Evolutionary conservation across 2,888 invertebrate species (phyloP), one percentile per base, ranked within the genome.

Genomic region (Mimachlamys varia): DNA sequence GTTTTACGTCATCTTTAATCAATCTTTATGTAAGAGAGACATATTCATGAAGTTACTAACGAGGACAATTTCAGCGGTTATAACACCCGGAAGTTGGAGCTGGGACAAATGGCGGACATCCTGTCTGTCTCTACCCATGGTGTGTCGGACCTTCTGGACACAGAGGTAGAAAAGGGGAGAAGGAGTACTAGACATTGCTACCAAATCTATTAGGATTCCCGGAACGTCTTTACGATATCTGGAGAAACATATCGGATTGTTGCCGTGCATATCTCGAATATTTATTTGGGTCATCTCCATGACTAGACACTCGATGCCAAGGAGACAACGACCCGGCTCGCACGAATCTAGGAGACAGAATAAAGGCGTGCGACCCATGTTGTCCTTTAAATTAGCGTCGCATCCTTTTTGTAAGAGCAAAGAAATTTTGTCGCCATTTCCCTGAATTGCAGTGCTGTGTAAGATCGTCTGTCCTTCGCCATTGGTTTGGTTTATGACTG

Each of bases 31-130:
- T 76, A 76, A 76, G 0, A 76, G 76, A 33, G 76, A 27, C 76
- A 76, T 76, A 76, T 76, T 76, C 76, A 33, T 76, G 33, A 76
- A 76, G 15, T 76, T 76, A 33, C 76, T 76, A 33, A 76, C 76
- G 76, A 76, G 76, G 22, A 76, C 15, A 27, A 76, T 76, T 76
- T 76, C 76, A 27, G 76, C 27, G 27, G 76, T 76, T 27, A 76
- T 27, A 12, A 76, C 76, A 13, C 76, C 76, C 17, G 76, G 76
- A 33, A 76, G 76, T 76, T 76, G 76, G 76, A 76, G 76, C 15
- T 76, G 76, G 7, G 76, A 10, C 76, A 76, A 76, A 33, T 76
- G 27, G 76, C 76, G 76, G 33, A 76, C 33, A 33, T 76, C 33
- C 17, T 76, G 76, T 76, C 76, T 76, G 27, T 17, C 33, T 33